Percentiles rank a stretch among this genome's conserved stretches.
Evolutionary conservation across 2,113 vertebrate genomes (phyloP).

Genomic region (Mohoua ochrocephala): DNA sequence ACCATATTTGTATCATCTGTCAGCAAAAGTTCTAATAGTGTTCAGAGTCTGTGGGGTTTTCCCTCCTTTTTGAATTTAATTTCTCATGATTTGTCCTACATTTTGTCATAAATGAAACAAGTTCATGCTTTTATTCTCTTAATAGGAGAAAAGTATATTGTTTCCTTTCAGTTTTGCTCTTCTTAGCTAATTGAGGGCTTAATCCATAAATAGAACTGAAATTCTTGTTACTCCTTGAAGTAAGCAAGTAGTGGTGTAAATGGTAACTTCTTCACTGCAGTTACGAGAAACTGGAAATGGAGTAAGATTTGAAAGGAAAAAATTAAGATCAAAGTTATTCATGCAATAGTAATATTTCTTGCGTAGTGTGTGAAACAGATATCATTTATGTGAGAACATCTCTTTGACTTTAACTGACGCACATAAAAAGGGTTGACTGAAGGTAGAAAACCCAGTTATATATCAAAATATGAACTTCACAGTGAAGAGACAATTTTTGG

Average conservation of each 20-base stretch:
- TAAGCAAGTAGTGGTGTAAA: neutral
- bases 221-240: neutral
- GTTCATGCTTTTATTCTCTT: neutral
- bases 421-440: neutral
- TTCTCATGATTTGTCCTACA: neutral
- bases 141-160: neutral
- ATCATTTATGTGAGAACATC: neutral
- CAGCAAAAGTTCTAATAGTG: neutral
- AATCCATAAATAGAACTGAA: neutral
- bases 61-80: neutral
- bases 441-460: neutral
- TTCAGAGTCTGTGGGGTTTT: fast-evolving
- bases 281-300: neutral
- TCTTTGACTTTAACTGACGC: neutral
- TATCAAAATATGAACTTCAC: neutral
- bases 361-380: neutral
- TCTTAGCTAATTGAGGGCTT: neutral
- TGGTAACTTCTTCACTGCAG: neutral
- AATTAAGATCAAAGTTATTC: neutral
- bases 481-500: neutral
- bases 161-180: neutral
- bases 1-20: neutral
- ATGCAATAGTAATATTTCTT: neutral
- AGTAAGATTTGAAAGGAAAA: neutral
- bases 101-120: neutral